Conservation (phyloP, 2,113 vertebrate species). For the Microtus ochrogaster region DNA sequence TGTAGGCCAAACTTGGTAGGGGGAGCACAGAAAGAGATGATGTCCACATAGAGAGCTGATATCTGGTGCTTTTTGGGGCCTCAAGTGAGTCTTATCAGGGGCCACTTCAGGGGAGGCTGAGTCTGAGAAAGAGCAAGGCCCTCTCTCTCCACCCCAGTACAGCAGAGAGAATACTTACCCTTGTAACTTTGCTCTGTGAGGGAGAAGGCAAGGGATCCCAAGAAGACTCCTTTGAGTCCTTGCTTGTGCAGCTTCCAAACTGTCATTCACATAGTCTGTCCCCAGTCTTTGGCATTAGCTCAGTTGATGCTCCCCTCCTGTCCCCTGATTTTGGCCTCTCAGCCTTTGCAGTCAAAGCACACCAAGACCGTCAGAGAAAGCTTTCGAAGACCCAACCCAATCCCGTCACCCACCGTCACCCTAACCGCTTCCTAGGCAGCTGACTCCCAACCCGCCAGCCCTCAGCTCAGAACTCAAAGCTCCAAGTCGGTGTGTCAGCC, state of each 20-base stretch:
- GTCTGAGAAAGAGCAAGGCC: neutral
- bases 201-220: neutral
- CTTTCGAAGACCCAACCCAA: constrained; percentile 3
- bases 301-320: neutral
- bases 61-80: neutral
- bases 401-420: neutral
- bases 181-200: neutral
- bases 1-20: constrained; percentile 46
- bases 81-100: neutral
- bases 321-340: neutral
- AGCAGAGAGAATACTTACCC: neutral
- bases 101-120: neutral
- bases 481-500: neutral
- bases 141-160: neutral
- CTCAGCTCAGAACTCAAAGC: neutral
- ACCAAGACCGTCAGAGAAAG: neutral
- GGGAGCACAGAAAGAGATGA: constrained; percentile 16
- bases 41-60: neutral
- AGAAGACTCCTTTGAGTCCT: neutral
- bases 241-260: neutral
- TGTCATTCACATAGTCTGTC: neutral
- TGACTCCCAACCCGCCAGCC: neutral
- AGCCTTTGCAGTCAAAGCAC: neutral
- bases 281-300: neutral
- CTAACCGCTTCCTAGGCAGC: neutral